Evolutionary conservation across 2,888 invertebrate genomes (phyloP).

Genomic region (Hypena proboscidalis): DNA sequence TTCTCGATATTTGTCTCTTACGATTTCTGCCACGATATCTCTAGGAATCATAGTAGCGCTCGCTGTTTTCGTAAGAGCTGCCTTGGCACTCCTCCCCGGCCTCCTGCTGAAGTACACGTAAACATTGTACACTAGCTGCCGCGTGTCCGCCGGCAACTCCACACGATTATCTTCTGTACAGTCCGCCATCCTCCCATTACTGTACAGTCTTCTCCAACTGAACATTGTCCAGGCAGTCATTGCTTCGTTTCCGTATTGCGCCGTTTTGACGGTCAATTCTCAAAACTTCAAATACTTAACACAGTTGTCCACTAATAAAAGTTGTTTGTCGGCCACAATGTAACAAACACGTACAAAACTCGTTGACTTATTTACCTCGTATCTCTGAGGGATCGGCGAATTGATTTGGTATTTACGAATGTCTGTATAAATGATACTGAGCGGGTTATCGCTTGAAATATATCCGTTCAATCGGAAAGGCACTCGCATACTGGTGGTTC

Average conservation of each 20-base stretch:
- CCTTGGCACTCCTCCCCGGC: conserved; percentile 73
- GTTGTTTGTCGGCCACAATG: not conserved
- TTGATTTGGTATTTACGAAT: conserved; percentile 15
- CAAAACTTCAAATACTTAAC: conserved; percentile 9
- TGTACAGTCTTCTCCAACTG: conserved; percentile 79
- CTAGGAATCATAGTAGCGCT: conserved; percentile 77
- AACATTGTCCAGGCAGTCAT: conserved; percentile 85
- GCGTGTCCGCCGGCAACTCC: conserved; percentile 76
- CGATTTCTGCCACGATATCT: conserved; percentile 78
- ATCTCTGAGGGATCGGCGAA: conserved; percentile 3
- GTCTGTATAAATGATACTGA: conserved; percentile 12
- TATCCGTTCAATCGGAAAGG: conserved; percentile 67
- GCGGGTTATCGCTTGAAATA: conserved; percentile 38
- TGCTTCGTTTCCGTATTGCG: conserved; percentile 80
- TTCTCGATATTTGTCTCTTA: conserved; percentile 70
- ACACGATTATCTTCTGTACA: conserved; percentile 63
- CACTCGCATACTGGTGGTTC: conserved; percentile 64
- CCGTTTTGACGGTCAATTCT: conserved; percentile 63
- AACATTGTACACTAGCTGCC: conserved; percentile 78
- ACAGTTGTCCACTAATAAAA: conserved; percentile 11
- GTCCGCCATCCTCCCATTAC: conserved; percentile 63
- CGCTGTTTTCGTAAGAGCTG: conserved; percentile 73
- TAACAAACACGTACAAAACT: conserved; percentile 2
- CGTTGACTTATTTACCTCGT: conserved; percentile 3
- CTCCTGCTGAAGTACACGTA: conserved; percentile 77